Conservation (phyloP, 1,140 invertebrate genomes). For the Nixonia krombeini region DNA sequence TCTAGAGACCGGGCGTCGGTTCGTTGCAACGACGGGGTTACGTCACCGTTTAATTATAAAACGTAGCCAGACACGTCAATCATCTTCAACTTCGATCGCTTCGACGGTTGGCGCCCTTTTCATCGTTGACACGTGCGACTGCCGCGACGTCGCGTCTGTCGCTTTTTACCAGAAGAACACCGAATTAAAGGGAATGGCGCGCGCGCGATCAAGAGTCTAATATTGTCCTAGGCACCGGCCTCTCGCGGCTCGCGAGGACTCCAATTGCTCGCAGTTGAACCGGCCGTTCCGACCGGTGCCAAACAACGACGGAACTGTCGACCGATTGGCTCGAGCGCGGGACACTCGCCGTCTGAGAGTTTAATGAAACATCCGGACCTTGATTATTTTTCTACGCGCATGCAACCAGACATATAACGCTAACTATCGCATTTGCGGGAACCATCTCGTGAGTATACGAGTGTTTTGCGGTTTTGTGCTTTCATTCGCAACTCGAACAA, state of each 20-base stretch:
- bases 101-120: conserved; percentile 13
- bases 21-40: too few relatives aligned
- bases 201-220: conserved; percentile 60
- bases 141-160: conserved; percentile 11
- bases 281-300: conserved; percentile 40
- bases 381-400: neutral
- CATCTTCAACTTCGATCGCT: conserved; percentile 25
- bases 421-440: too few relatives aligned
- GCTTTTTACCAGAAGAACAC: conserved; percentile 22
- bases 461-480: too few relatives aligned
- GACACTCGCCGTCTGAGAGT: neutral
- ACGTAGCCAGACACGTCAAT: neutral
- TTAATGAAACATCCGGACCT: neutral
- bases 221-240: conserved; percentile 65
- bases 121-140: neutral
- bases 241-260: conserved; percentile 37
- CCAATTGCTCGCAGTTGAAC: conserved; percentile 37
- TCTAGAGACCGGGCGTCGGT: too few relatives aligned
- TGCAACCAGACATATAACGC: too few relatives aligned
- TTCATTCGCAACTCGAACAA: too few relatives aligned
- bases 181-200: conserved; percentile 34
- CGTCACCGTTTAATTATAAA: too few relatives aligned
- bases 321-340: conserved; percentile 3
- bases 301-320: conserved; percentile 30
- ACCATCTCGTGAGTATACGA: too few relatives aligned